Evolutionary conservation across 2,113 vertebrate species (phyloP).

Genomic region (Mobula hypostoma): DNA sequence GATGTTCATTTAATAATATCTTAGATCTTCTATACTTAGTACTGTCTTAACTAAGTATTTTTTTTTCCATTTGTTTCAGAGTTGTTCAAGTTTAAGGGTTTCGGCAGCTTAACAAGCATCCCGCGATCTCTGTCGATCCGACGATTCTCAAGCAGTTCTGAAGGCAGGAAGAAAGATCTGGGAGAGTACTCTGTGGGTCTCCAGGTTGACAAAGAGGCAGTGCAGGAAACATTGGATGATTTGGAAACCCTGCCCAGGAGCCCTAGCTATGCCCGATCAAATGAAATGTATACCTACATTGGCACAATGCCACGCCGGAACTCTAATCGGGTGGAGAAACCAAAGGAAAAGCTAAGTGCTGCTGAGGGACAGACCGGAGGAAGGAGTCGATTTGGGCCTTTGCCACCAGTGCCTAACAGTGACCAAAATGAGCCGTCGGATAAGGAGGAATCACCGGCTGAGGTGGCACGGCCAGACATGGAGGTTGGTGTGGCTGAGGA

Average conservation of each 20-base stretch:
- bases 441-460: not conserved
- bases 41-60: not conserved
- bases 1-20: too few relatives aligned
- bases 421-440: slow-evolving; percentile 18
- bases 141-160: slow-evolving; percentile 55
- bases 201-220: slow-evolving; percentile 36
- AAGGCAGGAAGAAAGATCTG: slow-evolving; percentile 20
- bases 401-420: slow-evolving; percentile 48
- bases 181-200: too few relatives aligned
- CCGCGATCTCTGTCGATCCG: slow-evolving; percentile 51
- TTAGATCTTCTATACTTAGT: not conserved
- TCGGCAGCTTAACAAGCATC: slow-evolving; percentile 72
- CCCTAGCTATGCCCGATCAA: slow-evolving; percentile 71
- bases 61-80: slow-evolving; percentile 47
- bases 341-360: slow-evolving; percentile 39
- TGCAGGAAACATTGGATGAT: slow-evolving; percentile 64
- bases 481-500: rapidly evolving
- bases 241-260: slow-evolving; percentile 62
- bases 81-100: slow-evolving; percentile 74
- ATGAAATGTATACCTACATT: slow-evolving; percentile 82
- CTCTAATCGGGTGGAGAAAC: slow-evolving; percentile 37
- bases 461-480: rapidly evolving
- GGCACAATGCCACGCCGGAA: slow-evolving; percentile 78
- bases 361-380: slow-evolving; percentile 28
- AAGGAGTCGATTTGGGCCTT: slow-evolving; percentile 41